Conservation (phyloP, 2,113 vertebrate species). For the Coptodon rendalli region DNA sequence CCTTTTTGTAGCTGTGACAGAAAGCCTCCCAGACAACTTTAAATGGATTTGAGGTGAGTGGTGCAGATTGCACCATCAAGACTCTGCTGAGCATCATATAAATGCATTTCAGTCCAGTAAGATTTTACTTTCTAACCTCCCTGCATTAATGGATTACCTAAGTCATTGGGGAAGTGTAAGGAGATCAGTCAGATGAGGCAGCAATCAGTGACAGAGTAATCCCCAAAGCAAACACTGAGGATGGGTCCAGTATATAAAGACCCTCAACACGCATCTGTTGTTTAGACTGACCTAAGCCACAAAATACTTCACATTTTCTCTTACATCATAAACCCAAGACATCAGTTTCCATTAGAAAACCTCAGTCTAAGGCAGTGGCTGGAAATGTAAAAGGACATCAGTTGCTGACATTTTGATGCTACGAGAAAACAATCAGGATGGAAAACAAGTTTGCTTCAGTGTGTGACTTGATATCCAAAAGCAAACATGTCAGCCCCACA, state of each 20-base stretch:
- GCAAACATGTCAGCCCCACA: background rate
- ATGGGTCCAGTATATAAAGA: background rate
- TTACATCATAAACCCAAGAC: background rate
- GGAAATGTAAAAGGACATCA: background rate
- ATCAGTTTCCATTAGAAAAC: background rate
- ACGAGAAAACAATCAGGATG: background rate
- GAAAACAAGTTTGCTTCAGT: background rate
- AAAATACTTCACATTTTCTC: background rate
- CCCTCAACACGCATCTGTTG: background rate
- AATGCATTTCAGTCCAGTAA: background rate
- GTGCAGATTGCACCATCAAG: conserved; percentile 3
- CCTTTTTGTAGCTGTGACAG: background rate
- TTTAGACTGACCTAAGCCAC: background rate
- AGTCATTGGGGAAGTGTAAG: background rate
- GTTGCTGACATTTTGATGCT: background rate
- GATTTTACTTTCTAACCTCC: background rate
- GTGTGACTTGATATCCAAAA: background rate
- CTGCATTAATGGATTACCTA: conserved; percentile 33
- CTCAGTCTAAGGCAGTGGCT: background rate
- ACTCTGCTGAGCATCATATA: background rate
- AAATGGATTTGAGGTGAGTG: conserved; percentile 4
- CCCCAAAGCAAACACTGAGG: conserved; percentile 23
- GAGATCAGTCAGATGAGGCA: background rate
- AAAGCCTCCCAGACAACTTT: background rate
- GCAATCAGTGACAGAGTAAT: background rate